Evolutionary conservation across 2,888 invertebrate species (phyloP), one percentile per base, ranked within the genome.

Genomic region (Amitus sp.): DNA sequence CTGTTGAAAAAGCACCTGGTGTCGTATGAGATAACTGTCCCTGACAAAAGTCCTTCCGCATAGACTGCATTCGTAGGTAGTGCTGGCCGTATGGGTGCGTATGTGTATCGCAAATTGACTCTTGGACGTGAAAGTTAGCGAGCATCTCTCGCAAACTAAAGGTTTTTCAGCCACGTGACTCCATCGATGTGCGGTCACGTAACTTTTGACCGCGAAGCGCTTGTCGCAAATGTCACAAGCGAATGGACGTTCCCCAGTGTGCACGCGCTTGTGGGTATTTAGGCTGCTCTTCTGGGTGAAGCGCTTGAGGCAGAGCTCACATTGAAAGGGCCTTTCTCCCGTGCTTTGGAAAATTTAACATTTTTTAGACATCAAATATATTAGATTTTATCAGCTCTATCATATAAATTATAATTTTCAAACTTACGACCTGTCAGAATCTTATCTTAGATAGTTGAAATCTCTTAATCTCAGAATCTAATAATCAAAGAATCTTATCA

Each of bases 201-300:
- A 92, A 76, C 91, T 91, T 82, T 92, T 92, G 65, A 92, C 92
- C 37, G 92, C 90, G 80, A 92, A 92, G 73, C 89, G 86, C 83
- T 92, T 92, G 77, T 90, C 87, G 82, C 92, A 92, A 73, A 91
- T 88, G 83, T 91, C 90, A 84, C 92, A 92, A 67, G 89, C 88
- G 75, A 90, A 92, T 30, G 92, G 92, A 62, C 90, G 85, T 82
- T 91, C 90, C 70, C 92, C 92, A 76, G 91, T 90, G 84, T 92
- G 92, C 73, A 90, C 90, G 79, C 91, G 84, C 84, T 90, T 91
- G 84, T 92, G 92, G 75, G 91, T 92, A 82, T 92, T 92, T 73
- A 92, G 85, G 73, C 91, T 91, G 71, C 91, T 91, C 82, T 92
- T 91, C 84, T 92, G 92, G 71, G 91, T 91, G 82, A 92, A 92